These are phyloP conservation scores for Coranthus polyacanthus DNA, from an alignment of 2,797 vertebrate genomes.

Conservation along the genomic window DNA sequence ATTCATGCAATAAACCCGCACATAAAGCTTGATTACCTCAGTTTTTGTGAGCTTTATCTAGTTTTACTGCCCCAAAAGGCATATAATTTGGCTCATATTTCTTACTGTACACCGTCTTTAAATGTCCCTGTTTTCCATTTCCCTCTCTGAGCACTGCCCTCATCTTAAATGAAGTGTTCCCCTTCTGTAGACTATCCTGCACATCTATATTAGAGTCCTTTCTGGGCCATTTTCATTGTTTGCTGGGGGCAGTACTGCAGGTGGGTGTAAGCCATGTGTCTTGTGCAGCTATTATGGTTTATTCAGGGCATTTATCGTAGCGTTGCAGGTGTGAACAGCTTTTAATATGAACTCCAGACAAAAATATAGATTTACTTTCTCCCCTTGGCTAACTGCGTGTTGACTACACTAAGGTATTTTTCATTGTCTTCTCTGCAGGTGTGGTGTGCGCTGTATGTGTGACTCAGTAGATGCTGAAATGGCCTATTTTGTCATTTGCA, in stretches of 20 bases:
- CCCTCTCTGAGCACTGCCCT: conserved; percentile 7
- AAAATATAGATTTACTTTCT: conserved; percentile 17
- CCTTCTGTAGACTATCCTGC: conserved; percentile 9
- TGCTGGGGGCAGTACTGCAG: conserved; percentile 51
- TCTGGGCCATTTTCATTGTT: conserved; percentile 67
- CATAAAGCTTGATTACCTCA: conserved; percentile 5
- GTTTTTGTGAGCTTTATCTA: conserved; percentile 29
- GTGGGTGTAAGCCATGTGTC: conserved; percentile 54
- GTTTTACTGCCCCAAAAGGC: conserved; percentile 3
- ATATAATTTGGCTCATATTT: not conserved
- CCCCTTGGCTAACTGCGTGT: not conserved
- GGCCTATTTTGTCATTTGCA: conserved; percentile 45
- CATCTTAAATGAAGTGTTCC: conserved; percentile 25
- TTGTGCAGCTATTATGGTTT: conserved; percentile 29
- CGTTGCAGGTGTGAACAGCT: conserved; percentile 29
- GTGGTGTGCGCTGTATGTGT: conserved; percentile 18
- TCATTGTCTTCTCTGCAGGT: conserved; percentile 65
- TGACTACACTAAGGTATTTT: conserved; percentile 23
- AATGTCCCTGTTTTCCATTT: not conserved
- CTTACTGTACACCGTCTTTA: conserved; percentile 2
- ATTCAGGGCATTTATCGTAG: conserved; percentile 21
- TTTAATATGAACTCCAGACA: conserved; percentile 12
- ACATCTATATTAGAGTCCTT: conserved; percentile 26
- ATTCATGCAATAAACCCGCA: conserved; percentile 8
- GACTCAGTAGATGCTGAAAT: conserved; percentile 36